Base-by-base conservation (phyloP, 2,113 vertebrate genomes). In the Emydocephalus ijimae region DNA sequence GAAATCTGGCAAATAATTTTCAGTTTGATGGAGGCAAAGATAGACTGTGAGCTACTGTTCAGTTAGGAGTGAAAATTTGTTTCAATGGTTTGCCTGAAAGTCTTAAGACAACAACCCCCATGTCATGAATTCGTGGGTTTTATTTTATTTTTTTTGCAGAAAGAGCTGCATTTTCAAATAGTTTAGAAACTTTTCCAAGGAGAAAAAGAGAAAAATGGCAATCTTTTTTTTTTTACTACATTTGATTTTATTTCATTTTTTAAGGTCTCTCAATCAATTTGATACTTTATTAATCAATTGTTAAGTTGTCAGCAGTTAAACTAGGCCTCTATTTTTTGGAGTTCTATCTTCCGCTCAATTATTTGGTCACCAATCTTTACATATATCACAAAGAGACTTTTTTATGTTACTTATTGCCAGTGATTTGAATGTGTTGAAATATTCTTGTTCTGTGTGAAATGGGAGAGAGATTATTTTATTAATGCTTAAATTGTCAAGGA, bases 1-100 rank as follows among this genome's bases (percentile, higher is more conserved):
- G 95, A 95, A 96, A 96, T 94, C 92, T 90, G 95, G 95, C 86
- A 95, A 96, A 93, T 92, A 93, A 86, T 95, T 95, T 91, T 96
- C 93, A 92, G 92, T 94, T 95, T 94, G 94, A 89, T 94, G 92
- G 34, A 93, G 94, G 93, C 95, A 92, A 94, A 96, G 93, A 93
- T 95, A 95, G 52, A 89, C 89, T 43, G 90, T 93, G 94, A 94
- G 91, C 91, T 0, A 1, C 91, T 0, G 0, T 92, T 81, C 48
- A 54, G n/a, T 88, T 54, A n/a, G 48, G 39, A 64, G 50, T 48
- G 34, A 81, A 89, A 43, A 55, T 14, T 34, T 56, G 34, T 7
- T 21, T 64, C 26, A 54, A 56, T 9, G 43, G 81, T 21, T 29
- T 59, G 43, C 39, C 20, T 26, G 11, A 85, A 59, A 24, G 7